phyloP scores from a whole-genome alignment of 2,113 vertebrate species.

The Microtus pennsylvanicus region DNA sequence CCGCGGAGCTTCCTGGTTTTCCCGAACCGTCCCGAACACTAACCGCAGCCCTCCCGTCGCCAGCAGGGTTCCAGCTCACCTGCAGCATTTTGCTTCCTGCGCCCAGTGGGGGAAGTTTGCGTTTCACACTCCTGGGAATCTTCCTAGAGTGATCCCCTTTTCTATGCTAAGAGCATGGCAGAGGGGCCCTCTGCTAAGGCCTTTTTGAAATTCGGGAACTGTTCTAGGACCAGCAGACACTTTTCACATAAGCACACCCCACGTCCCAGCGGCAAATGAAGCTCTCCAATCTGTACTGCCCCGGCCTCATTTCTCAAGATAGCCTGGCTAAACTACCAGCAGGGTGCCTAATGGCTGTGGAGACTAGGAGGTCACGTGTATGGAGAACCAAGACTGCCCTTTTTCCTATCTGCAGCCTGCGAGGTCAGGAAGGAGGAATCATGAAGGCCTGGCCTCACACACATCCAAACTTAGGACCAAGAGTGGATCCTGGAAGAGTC shows the following conservation, averaged over 20 bases:
- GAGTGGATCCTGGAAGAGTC: not conserved
- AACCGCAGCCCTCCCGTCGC: not conserved
- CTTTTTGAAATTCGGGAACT: not conserved
- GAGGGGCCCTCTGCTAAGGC: not conserved
- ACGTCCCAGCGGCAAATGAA: not conserved
- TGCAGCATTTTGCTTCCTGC: not conserved
- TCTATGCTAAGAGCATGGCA: not conserved
- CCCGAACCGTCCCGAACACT: not conserved
- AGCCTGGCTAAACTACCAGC: not conserved
- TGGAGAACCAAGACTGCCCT: not conserved
- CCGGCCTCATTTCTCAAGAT: not conserved
- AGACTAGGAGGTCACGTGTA: not conserved
- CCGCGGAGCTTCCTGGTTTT: not conserved
- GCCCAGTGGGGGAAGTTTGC: not conserved
- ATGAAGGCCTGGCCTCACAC: not conserved
- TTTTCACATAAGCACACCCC: not conserved
- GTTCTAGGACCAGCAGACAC: not conserved
- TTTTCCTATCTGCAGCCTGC: not conserved
- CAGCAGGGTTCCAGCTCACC: not conserved
- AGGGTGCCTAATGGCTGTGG: not conserved
- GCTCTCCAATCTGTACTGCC: not conserved
- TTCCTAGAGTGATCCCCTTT: not conserved
- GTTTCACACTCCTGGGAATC: not conserved
- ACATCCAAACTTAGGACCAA: not conserved
- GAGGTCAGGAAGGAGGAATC: too few species aligned